Base-by-base conservation (phyloP, 2,888 invertebrate genomes). In the Odontothrips loti region DNA sequence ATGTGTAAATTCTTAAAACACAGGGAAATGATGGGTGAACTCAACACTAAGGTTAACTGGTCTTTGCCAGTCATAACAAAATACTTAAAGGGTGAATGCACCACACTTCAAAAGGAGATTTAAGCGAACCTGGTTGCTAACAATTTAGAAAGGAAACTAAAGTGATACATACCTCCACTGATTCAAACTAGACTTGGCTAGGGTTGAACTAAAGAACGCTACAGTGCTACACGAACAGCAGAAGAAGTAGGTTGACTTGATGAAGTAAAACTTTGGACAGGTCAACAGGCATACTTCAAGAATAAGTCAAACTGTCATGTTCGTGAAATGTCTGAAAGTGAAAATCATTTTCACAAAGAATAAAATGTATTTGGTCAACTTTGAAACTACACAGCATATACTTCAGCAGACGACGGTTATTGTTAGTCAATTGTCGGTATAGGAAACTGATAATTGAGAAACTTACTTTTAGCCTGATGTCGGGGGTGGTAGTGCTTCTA, bases 381-480 rank as follows among this genome's bases (percentile, higher is more conserved):
- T 27, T 27, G 23, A 27, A 75, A 27, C 68, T 75, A 75, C 68
- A 75, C 68, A 75, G 68, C 68, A 27, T 75, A 27, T 27, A 75
- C 68, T 75, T 75, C 68, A 75, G 68, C 68, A 75, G 68, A 75
- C 68, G 68, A 75, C 68, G 68, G 68, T 75, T 75, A 75, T 75
- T 75, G 68, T 75, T 75, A 75, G 68, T 75, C 68, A 75, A 75
- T 75, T 75, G 68, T 75, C 68, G 68, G 68, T 27, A 27, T 75
- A 23, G 23, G 8, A 75, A 75, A 75, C 68, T 58, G 4, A 20
- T 0, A 20, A 58, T 20, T 20, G 20, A 20, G 58, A 58, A 58
- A 58, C 17, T 58, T 58, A 58, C 58, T 43, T 43, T 43, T 43
- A 6, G 6, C 2, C 34, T 43, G 34, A 43, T 43, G 34, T 43